Conservation (phyloP, 2,888 invertebrate genomes). For the Argyresthia goedartella region DNA sequence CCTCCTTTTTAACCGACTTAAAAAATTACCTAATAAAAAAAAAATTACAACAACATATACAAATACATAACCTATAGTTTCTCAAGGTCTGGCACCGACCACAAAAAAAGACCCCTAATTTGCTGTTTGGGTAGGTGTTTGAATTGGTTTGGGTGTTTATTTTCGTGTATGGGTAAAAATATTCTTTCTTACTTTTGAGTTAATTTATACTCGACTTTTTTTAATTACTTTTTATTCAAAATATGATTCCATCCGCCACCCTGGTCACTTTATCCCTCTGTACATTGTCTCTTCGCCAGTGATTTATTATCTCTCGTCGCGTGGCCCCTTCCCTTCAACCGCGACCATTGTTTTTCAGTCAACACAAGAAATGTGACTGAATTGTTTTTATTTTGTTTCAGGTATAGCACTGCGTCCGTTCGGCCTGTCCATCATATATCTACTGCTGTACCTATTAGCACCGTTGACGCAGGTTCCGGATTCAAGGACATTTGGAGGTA, state of each 20-base stretch:
- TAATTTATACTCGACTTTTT: too few relatives aligned
- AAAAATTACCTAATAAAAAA: too few relatives aligned
- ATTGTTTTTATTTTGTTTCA: slow-evolving; percentile 51
- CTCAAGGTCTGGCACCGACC: too few relatives aligned
- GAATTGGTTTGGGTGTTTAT: too few relatives aligned
- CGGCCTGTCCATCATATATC: slow-evolving; percentile 83
- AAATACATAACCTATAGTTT: too few relatives aligned
- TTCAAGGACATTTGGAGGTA: slow-evolving; percentile 74
- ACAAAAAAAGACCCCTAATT: too few relatives aligned
- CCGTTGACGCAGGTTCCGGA: slow-evolving; percentile 84
- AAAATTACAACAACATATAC: too few relatives aligned
- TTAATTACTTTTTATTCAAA: too few relatives aligned
- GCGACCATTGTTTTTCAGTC: not conserved
- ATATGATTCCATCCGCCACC: not conserved
- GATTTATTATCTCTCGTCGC: not conserved
- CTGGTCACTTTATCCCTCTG: not conserved
- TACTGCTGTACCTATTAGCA: slow-evolving; percentile 81
- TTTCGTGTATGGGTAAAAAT: too few relatives aligned
- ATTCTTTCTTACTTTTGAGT: too few relatives aligned
- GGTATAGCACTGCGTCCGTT: slow-evolving; percentile 87
- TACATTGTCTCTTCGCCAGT: not conserved
- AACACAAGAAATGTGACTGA: not conserved
- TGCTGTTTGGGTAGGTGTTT: too few relatives aligned
- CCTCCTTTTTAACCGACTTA: too few relatives aligned
- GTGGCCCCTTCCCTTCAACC: not conserved